Conservation (phyloP, 2,888 invertebrate species). For the Hoplodrina blanda region DNA sequence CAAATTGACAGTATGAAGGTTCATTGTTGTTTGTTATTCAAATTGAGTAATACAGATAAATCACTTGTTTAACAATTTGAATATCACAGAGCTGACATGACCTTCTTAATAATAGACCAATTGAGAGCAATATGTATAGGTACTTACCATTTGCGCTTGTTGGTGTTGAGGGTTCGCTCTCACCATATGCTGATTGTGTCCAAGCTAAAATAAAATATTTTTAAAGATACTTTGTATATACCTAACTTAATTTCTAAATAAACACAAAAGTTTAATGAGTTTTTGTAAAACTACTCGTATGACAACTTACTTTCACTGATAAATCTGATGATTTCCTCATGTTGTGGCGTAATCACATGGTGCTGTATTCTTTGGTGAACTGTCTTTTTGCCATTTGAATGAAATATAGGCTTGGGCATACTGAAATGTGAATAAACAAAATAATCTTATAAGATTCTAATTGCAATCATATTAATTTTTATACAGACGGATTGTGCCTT, state of each 20-base stretch:
- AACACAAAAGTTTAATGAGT: background rate
- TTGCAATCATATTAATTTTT: background rate
- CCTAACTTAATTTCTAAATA: background rate
- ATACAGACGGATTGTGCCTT: background rate
- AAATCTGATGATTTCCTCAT: constrained; percentile 96
- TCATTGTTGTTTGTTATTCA: background rate
- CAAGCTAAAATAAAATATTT: constrained; percentile 90
- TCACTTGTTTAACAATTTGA: constrained; percentile 13
- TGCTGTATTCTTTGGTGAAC: constrained; percentile 91
- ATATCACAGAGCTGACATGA: background rate
- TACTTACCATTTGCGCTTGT: constrained; percentile 87
- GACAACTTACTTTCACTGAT: constrained; percentile 95
- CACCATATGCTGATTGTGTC: constrained; percentile 91
- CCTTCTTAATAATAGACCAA: constrained; percentile 2
- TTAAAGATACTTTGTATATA: too few species aligned
- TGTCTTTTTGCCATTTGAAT: constrained; percentile 92
- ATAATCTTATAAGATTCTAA: constrained; percentile 24
- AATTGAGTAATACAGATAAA: constrained; percentile 9
- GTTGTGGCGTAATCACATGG: constrained; percentile 93
- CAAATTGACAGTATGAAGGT: background rate
- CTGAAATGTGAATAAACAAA: constrained; percentile 85
- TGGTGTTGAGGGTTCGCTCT: constrained; percentile 90
- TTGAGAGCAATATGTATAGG: background rate
- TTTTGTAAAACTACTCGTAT: constrained; percentile 27
- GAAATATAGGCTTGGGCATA: constrained; percentile 95